Evolutionary conservation across 2,797 vertebrate genomes (phyloP).

Genomic region (Clarias laeviceps): DNA sequence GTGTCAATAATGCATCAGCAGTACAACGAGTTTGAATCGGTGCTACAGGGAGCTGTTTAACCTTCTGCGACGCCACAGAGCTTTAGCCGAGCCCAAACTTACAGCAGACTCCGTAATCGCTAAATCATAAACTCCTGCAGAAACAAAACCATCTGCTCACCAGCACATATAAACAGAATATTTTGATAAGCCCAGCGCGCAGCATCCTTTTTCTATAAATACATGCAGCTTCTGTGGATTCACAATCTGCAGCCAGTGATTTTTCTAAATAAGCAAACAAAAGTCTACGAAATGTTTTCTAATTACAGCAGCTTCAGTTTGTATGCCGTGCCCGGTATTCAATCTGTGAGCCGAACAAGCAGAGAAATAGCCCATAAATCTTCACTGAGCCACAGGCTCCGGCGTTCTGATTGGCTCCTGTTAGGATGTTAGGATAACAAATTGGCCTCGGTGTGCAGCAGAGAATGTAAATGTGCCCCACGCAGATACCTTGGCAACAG

Average conservation of each 20-base stretch:
- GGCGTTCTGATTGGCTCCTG: conserved; percentile 58
- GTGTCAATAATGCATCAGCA: conserved; percentile 15
- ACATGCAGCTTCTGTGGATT: conserved; percentile 19
- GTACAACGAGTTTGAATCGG: too few species aligned
- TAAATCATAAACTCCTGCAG: neutral
- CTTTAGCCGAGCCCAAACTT: neutral
- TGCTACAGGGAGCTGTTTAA: conserved; percentile 7
- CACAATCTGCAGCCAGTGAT: conserved; percentile 16
- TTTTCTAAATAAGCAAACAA: conserved; percentile 49
- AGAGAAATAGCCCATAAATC: conserved; percentile 54
- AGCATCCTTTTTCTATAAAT: conserved; percentile 26
- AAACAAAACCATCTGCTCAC: conserved; percentile 33
- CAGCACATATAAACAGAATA: neutral
- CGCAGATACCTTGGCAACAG: conserved; percentile 58
- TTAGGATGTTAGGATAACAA: conserved; percentile 62
- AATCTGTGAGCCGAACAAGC: conserved; percentile 37
- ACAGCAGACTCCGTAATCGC: neutral
- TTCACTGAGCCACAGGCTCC: conserved; percentile 49
- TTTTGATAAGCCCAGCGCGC: conserved; percentile 21
- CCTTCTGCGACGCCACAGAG: neutral
- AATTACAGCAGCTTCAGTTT: conserved; percentile 50
- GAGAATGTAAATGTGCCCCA: conserved; percentile 60
- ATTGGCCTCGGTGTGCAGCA: conserved; percentile 52
- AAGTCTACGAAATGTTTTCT: conserved; percentile 51
- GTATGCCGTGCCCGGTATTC: conserved; percentile 50